Evolutionary conservation across 2,797 vertebrate species (phyloP).

Genomic region (Betta splendens): DNA sequence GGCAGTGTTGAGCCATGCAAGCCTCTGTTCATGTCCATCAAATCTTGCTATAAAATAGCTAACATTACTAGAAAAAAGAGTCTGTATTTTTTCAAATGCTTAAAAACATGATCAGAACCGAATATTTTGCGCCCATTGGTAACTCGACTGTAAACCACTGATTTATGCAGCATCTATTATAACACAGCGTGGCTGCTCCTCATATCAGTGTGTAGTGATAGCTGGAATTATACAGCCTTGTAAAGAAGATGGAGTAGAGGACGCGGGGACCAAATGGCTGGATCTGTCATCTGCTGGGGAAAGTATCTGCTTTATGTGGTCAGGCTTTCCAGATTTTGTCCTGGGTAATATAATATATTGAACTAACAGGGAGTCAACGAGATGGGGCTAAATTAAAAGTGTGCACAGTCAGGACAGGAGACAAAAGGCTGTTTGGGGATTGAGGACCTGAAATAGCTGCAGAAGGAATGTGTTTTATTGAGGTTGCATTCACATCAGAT

Average conservation of each 20-base stretch:
- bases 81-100: too few species aligned
- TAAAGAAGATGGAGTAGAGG: slow-evolving; percentile 21
- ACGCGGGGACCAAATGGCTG: slow-evolving; percentile 41
- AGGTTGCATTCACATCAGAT: slow-evolving; percentile 74
- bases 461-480: slow-evolving; percentile 77
- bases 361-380: slow-evolving; percentile 67
- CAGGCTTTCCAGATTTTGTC: slow-evolving; percentile 60
- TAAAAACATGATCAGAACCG: neutral
- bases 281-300: slow-evolving; percentile 49
- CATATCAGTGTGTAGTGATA: slow-evolving; percentile 16
- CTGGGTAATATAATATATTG: slow-evolving; percentile 81
- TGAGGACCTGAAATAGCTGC: slow-evolving; percentile 75
- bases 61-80: too few species aligned
- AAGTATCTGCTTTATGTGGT: slow-evolving; percentile 59
- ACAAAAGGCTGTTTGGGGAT: slow-evolving; percentile 74
- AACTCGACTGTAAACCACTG: neutral
- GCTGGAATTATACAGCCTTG: slow-evolving; percentile 32
- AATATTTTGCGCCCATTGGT: neutral
- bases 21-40: neutral
- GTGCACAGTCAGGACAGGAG: slow-evolving; percentile 66
- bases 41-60: too few species aligned
- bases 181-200: slow-evolving; percentile 21
- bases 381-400: slow-evolving; percentile 72
- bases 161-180: slow-evolving; percentile 16
- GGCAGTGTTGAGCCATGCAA: slow-evolving; percentile 57